Evolutionary conservation across 2,888 invertebrate genomes (phyloP).

Genomic region (Drosophila phalerata): DNA sequence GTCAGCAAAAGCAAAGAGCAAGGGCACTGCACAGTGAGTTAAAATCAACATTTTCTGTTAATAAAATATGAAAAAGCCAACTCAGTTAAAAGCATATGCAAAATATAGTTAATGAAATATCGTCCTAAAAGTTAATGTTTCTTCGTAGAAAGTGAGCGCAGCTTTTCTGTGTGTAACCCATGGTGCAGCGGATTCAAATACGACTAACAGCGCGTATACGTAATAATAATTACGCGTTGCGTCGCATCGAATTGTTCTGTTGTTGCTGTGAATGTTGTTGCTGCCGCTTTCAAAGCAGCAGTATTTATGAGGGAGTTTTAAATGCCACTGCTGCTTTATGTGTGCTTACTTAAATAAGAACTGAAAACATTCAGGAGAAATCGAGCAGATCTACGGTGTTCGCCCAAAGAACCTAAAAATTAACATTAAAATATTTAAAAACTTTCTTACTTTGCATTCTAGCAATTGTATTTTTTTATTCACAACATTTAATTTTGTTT

Average conservation of each 20-base stretch:
- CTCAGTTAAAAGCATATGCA: background rate
- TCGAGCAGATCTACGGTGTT: too few species aligned
- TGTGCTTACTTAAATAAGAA: constrained; percentile 20
- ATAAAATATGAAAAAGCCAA: background rate
- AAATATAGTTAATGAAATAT: background rate
- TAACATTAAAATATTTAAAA: too few species aligned
- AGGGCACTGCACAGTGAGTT: constrained; percentile 19
- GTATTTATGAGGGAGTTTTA: constrained; percentile 64
- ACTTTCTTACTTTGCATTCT: too few species aligned
- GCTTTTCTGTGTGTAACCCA: constrained; percentile 19
- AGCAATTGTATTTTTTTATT: too few species aligned
- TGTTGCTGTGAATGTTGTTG: background rate
- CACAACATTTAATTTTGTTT: too few species aligned
- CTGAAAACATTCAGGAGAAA: background rate
- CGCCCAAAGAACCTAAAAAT: too few species aligned
- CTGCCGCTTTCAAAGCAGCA: constrained; percentile 30
- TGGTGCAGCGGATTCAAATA: constrained; percentile 13
- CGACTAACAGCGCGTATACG: constrained; percentile 66
- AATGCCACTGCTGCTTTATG: constrained; percentile 17
- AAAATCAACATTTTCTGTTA: background rate
- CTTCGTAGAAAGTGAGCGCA: background rate
- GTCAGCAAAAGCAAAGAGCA: constrained; percentile 20
- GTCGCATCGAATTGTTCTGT: constrained; percentile 24
- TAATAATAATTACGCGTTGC: constrained; percentile 70
- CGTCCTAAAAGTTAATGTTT: background rate